A percentile compares a stretch with the other conserved stretches of the same genome.
These are phyloP conservation scores for Agelastica alni DNA, from an alignment of 2,888 invertebrate species.

Conservation along the genomic window DNA sequence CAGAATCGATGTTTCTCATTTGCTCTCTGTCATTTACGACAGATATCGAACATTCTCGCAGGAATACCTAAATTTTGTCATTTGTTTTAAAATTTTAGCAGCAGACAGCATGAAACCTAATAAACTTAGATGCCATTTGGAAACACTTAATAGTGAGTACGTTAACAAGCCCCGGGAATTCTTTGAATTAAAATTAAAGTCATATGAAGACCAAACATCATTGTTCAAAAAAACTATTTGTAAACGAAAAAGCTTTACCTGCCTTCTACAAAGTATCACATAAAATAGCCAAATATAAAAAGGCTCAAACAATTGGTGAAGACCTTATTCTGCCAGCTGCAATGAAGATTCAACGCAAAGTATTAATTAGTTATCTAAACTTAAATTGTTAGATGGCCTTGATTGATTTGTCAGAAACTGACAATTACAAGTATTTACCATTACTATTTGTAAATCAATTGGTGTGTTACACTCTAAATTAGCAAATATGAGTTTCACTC, in stretches of 20 bases:
- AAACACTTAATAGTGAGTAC: background rate
- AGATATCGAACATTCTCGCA: background rate
- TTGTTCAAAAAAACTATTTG: background rate
- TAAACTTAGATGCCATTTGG: background rate
- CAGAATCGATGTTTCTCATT: slow-evolving; percentile 1
- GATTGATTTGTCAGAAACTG: no score
- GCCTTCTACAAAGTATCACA: no score
- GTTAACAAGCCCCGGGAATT: background rate
- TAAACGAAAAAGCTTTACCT: background rate
- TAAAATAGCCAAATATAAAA: no score
- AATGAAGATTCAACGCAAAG: no score
- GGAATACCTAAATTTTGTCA: background rate
- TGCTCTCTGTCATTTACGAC: background rate
- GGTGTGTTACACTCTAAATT: no score
- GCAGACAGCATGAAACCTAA: background rate
- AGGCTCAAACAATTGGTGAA: no score
- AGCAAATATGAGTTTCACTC: no score
- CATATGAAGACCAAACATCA: background rate
- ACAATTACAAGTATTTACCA: no score
- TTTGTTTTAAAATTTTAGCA: background rate
- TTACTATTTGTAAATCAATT: no score
- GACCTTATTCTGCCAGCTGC: no score
- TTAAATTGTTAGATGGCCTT: no score
- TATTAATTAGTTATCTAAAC: no score
- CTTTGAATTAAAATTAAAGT: background rate